Evolutionary conservation across 1,140 invertebrate species (phyloP).

Genomic region (Drosophila sproati): DNA sequence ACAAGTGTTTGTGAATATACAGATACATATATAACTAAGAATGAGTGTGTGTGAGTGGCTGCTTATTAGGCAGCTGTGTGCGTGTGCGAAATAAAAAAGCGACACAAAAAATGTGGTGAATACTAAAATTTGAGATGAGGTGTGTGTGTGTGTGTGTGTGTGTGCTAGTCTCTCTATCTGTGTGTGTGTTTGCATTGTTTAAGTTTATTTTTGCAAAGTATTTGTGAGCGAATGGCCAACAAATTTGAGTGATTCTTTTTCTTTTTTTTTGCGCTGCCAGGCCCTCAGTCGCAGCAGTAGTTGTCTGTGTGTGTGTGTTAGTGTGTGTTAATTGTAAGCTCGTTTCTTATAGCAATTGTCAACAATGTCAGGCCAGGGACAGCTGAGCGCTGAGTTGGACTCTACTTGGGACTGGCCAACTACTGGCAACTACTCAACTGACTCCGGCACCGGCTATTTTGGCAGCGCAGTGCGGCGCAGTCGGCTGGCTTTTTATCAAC

Average conservation of each 20-base stretch:
- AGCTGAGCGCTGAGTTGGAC: constrained; percentile 26
- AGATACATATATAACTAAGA: not conserved
- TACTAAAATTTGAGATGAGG: constrained; percentile 61
- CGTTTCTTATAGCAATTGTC: constrained; percentile 64
- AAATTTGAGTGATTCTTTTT: constrained; percentile 57
- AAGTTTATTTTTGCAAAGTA: constrained; percentile 22
- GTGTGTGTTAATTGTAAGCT: constrained; percentile 57
- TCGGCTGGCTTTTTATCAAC: constrained; percentile 75
- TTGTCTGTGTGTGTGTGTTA: constrained; percentile 29
- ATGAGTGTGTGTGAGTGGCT: constrained; percentile 35
- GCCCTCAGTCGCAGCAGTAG: not conserved
- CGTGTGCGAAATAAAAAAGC: constrained; percentile 60
- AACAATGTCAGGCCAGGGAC: constrained; percentile 57
- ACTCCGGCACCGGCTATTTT: constrained; percentile 69
- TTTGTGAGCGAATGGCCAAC: constrained; percentile 48
- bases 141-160: constrained; percentile 31
- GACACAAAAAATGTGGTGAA: constrained; percentile 75
- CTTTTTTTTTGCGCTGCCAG: not conserved
- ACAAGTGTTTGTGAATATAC: constrained; percentile 1
- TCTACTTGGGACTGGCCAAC: constrained; percentile 18
- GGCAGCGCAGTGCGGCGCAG: constrained; percentile 74
- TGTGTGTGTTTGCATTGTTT: constrained; percentile 48
- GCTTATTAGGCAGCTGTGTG: constrained; percentile 56
- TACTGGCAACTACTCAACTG: constrained; percentile 33
- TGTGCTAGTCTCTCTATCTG: constrained; percentile 27